Base-by-base conservation (phyloP, 2,113 vertebrate genomes). In the Donacobius atricapilla region DNA sequence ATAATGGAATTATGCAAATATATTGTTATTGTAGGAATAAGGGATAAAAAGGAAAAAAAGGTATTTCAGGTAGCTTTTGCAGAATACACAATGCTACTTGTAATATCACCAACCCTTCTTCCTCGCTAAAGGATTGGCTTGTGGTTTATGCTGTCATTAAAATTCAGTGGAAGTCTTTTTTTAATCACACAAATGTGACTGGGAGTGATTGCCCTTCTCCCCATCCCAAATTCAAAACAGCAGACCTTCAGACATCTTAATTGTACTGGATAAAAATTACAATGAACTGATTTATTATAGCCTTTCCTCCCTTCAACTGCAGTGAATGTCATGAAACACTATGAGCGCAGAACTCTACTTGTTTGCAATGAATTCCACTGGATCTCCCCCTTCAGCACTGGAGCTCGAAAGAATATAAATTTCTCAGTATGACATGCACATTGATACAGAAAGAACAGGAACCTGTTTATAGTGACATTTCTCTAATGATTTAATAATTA, bases 401-500 rank as follows among this genome's bases (percentile, higher is more conserved):
- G 12, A 69, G 45, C 12, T 73, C 45, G 70, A 90, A 81, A 47
- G 24, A 63, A 75, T 61, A 31, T 39, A 64, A 71, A 92, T 93
- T 82, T 91, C 35, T 63, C 27, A 33, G 30, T 77, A 45, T 50
- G 89, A 76, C 56, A 51, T 64, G 61, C 53, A 85, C 45, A n/a
- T 48, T 44, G 54, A 78, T 83, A 82, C 24, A 60, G 25, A n/a
- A 73, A 76, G 85, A 64, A 15, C 39, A 66, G 44, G 24, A 54
- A 39, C 71, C 54, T 86, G 53, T 91, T 96, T 61, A 83, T 22
- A 87, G 17, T 72, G 77, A 80, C 75, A 23, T 37, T 89, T 92
- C 66, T 58, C 18, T 90, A 81, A 69, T 40, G 66, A 90, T 39
- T 87, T 86, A 70, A 91, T 76, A 96, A 89, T 92, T 95, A 88